Conservation (phyloP, 64 coral and sea anemone species). For the Dendrophyllia cribrosa region DNA sequence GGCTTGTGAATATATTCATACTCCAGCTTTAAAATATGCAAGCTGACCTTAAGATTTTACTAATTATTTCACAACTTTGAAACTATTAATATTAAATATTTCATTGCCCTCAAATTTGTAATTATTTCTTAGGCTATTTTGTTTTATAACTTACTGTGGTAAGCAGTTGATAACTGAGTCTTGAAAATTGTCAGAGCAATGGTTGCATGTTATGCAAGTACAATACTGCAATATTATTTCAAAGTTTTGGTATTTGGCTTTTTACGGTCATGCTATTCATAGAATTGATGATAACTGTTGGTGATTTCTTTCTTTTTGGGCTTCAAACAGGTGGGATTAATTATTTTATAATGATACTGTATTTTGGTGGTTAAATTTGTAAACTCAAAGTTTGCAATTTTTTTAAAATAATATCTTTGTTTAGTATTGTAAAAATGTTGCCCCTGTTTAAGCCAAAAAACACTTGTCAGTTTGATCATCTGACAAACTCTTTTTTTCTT, state of each 20-base stretch:
- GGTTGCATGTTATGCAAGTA: conserved; percentile 27
- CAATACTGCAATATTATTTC: conserved; percentile 10
- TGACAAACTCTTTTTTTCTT: not conserved
- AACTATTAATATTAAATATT: conserved; percentile 51
- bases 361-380: not conserved
- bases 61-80: not conserved
- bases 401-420: not conserved
- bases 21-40: not conserved
- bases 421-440: not conserved
- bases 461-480: not conserved
- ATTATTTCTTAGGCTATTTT: conserved; percentile 20
- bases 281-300: not conserved
- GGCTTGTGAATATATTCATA: not conserved
- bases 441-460: not conserved
- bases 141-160: conserved; percentile 34
- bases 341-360: not conserved
- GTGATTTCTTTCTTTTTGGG: not conserved
- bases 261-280: not conserved
- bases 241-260: not conserved
- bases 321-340: not conserved
- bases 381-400: conserved; percentile 38
- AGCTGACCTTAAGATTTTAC: conserved; percentile 6
- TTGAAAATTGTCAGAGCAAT: conserved; percentile 13
- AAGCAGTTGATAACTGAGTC: conserved; percentile 14
- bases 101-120: conserved; percentile 16